phyloP scores from a whole-genome alignment of 2,888 invertebrate species.

The Lasioglossum lativentre region DNA sequence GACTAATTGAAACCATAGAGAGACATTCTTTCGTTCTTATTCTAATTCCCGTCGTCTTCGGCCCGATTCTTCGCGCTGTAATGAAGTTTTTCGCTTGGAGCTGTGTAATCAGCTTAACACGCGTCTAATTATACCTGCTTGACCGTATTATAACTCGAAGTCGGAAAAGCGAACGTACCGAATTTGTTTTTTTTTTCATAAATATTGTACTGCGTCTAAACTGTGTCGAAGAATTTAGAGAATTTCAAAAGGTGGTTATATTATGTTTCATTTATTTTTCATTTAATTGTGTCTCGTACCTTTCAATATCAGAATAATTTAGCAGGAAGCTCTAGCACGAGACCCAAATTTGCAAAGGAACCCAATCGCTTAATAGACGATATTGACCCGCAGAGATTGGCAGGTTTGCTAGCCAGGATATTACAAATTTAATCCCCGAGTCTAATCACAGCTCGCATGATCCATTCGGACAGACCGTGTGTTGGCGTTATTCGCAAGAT shows the following conservation, averaged over 20 bases:
- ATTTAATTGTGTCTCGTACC: no score
- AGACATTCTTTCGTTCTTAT: slow-evolving; percentile 22
- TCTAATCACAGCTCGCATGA: not conserved
- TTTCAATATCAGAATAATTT: not conserved
- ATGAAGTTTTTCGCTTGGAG: not conserved
- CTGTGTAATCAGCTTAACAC: slow-evolving; percentile 2
- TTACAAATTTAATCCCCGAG: not conserved
- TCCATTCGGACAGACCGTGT: not conserved
- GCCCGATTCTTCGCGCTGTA: not conserved
- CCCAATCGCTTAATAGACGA: not conserved
- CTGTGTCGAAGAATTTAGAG: no score
- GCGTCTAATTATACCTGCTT: not conserved
- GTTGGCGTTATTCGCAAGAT: not conserved
- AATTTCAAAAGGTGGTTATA: no score
- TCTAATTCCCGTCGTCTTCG: slow-evolving; percentile 10
- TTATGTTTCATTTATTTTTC: no score
- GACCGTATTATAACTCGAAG: not conserved
- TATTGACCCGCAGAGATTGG: not conserved
- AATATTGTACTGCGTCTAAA: not conserved
- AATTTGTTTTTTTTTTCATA: not conserved
- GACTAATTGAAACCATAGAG: slow-evolving; percentile 23
- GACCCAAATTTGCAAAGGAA: not conserved
- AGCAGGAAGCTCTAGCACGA: not conserved
- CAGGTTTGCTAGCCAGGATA: not conserved
- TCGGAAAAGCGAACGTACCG: not conserved